Evolutionary conservation across 2,113 vertebrate species (phyloP).

Genomic region (Phalacrocorax carbo): DNA sequence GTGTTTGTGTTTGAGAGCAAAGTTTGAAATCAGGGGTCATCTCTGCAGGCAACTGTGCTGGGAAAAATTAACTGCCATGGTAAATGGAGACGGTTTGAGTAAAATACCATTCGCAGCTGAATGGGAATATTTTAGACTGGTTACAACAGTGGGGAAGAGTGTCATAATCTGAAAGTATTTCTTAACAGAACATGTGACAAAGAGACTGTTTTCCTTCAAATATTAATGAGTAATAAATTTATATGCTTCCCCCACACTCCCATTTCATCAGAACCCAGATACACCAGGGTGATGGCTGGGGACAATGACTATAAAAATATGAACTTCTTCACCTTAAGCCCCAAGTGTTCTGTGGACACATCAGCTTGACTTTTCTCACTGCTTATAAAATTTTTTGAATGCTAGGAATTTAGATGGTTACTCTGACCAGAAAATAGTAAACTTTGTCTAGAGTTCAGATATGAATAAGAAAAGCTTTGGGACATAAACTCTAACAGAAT

Average conservation of each 20-base stretch:
- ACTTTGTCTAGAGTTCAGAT: not conserved
- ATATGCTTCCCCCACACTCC: not conserved
- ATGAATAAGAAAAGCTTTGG: not conserved
- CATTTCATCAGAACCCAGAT: not conserved
- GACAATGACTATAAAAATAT: not conserved
- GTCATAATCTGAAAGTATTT: constrained; percentile 36
- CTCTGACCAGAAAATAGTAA: not conserved
- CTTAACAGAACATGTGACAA: constrained; percentile 36
- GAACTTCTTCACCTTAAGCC: not conserved
- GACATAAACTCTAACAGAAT: not conserved
- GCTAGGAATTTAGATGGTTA: not conserved
- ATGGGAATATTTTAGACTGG: constrained; percentile 7
- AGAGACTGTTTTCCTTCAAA: not conserved
- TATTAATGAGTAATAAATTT: constrained; percentile 29
- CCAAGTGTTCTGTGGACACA: not conserved
- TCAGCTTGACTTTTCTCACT: not conserved
- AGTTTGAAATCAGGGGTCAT: constrained; percentile 45
- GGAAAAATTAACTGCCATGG: constrained; percentile 43
- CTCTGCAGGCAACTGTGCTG: constrained; percentile 43
- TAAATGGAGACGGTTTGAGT: not conserved
- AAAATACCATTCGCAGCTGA: constrained; percentile 37
- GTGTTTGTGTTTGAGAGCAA: constrained; percentile 36
- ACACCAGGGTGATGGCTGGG: not conserved
- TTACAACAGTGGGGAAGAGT: not conserved
- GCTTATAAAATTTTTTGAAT: not conserved